Conservation (phyloP, 2,113 vertebrate species). For the Sclerurus mexicanus region DNA sequence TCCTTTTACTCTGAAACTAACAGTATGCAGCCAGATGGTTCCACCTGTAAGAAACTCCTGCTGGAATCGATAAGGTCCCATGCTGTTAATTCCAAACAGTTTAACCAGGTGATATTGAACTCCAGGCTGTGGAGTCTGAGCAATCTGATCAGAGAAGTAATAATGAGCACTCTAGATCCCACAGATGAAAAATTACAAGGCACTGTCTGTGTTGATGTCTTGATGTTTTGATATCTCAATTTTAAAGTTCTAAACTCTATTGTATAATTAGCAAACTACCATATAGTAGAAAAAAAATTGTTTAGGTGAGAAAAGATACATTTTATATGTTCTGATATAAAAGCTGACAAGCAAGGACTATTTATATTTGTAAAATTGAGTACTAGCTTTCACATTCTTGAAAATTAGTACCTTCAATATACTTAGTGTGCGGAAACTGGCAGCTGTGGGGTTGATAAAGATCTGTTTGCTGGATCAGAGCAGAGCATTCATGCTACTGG, state of each 20-base stretch:
- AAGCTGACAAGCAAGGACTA: background rate
- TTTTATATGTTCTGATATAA: background rate
- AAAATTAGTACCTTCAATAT: background rate
- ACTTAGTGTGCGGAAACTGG: background rate
- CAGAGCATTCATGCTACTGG: background rate
- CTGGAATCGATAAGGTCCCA: background rate
- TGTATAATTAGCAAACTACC: background rate
- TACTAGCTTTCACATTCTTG: background rate
- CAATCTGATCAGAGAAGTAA: background rate
- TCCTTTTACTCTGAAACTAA: background rate
- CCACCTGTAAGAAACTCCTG: background rate
- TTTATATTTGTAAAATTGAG: background rate
- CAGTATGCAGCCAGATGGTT: background rate
- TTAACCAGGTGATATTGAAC: background rate
- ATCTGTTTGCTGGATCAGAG: background rate
- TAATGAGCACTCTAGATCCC: background rate
- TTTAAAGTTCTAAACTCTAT: background rate
- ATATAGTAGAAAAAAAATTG: background rate
- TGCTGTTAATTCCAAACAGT: background rate
- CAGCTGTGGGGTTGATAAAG: background rate
- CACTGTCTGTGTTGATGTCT: background rate
- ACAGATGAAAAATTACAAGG: background rate
- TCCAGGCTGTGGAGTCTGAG: background rate
- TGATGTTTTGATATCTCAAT: background rate
- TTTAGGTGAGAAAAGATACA: background rate